Evolutionary conservation across 2,113 vertebrate species (phyloP), one percentile per base, ranked within the genome.

Genomic region (Notechis scutatus): DNA sequence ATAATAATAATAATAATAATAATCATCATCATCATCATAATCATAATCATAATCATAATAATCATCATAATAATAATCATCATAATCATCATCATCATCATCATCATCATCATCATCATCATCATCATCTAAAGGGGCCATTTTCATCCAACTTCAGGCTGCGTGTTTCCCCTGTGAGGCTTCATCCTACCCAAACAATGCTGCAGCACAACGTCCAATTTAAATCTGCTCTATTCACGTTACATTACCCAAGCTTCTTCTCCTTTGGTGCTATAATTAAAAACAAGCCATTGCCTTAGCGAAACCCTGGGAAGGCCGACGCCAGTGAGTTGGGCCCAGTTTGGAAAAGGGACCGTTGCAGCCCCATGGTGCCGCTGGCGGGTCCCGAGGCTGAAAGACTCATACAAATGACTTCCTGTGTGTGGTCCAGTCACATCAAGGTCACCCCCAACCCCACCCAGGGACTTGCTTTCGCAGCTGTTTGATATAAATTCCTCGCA

Each of bases 381-480:
- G 90, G 89, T 87, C 90, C 54, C 2, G 29, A 69, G 26, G 50
- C 34, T 21, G 2, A 59, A 34, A 94, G 95, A 96, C 95, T 59
- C 95, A 95, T 94, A 95, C 92, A 89, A 93, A 95, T 93, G 93
- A 95, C 98, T 96, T 96, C 94, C 96, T 45, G 45, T 92, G 96
- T 98, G 97, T 98, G 98, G 98, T 98, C 97, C 9, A 14, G 96
- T 97, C 98, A 97, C 97, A 97, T 98, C 97, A 97, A 93, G 29
- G 95, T 90, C 52, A 39, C 50, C 96, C 57, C 95, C 94, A 29
- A 92, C 93, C 92, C 97, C 96, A 95, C 96, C 47, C 85, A 97
- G 98, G 98, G 94, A 98, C 98, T 98, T 99, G 99, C 98, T 99
- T 98, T 97, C 98, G 98, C 99, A 99, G 99, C 99, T 99, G 99